Percentiles rank a stretch among this genome's conserved stretches.
Evolutionary conservation across 2,113 vertebrate species (phyloP).

Genomic region (Felis chaus): DNA sequence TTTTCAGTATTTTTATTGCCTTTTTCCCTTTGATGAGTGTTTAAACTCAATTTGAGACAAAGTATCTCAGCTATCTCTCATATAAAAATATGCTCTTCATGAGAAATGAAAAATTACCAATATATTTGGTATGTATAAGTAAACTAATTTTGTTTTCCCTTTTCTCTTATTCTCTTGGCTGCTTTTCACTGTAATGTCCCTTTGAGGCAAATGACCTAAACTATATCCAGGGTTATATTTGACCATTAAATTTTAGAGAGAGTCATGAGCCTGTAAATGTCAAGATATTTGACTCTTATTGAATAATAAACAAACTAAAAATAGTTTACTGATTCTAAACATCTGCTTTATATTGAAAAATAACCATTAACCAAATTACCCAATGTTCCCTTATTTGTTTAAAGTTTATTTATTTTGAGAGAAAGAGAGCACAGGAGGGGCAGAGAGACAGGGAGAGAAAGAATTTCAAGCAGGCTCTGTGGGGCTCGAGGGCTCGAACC

Average conservation of each 20-base stretch:
- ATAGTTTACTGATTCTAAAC: neutral
- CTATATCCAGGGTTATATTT: neutral
- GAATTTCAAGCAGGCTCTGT: too few relatives aligned
- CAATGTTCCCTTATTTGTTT: neutral
- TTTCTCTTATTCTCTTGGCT: neutral
- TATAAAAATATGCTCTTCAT: neutral
- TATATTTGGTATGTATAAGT: neutral
- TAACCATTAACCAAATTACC: neutral
- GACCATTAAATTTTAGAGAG: neutral
- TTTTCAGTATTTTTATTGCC: constrained; percentile 67
- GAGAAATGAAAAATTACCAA: neutral
- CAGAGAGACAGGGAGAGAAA: too few relatives aligned
- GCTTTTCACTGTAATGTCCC: neutral
- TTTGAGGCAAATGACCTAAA: neutral
- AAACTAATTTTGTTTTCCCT: neutral
- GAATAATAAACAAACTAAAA: neutral
- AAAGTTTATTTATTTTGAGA: too few relatives aligned
- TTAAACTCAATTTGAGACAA: constrained; percentile 57
- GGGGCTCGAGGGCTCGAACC: too few relatives aligned
- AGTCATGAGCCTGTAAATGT: neutral
- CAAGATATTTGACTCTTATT: neutral
- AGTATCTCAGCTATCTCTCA: constrained; percentile 38
- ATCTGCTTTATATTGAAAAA: neutral
- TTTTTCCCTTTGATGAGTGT: constrained; percentile 52
- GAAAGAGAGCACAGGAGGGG: too few relatives aligned